Evolutionary conservation across 2,113 vertebrate genomes (phyloP), one percentile per base, ranked within the genome.

Genomic region (Polypterus bichir): DNA sequence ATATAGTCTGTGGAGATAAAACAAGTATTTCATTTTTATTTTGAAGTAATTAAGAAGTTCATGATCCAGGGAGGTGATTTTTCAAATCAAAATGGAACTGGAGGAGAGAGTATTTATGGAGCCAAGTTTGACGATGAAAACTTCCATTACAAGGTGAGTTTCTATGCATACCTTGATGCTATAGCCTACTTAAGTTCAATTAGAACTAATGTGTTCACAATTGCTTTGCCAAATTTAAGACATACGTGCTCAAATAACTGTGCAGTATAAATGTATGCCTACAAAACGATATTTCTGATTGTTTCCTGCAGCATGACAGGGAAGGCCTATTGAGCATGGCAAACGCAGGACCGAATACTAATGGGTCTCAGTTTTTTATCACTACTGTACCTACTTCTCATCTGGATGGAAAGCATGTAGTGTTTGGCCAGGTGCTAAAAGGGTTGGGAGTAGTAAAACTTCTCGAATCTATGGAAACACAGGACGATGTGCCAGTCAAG

Each of bases 71-170:
- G 92, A 73, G 94, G 96, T 54, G 94, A 99, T 72, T 97, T 99
- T 80, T 98, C 93, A 61, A 92, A 97, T 81, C 92, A 97, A 48
- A 88, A 97, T 64, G 96, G 94, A 70, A 98, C 93, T 4, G 94
- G 94, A 61, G 94, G 96, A 66, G 96, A 98, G 86, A 97, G 96
- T 76, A 97, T 98, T 77, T 99, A 98, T 11, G 94, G 94, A 68
- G 94, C 93, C 76, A 98, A 97, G 81, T 99, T 98, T 81, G 94
- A 96, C 79, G 94, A 97, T 70, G 94, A 98, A 81, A 97, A 94
- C 81, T 98, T 98, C 57, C 74, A 97, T 77, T 98, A 97, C 65
- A 88, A 91, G 89, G 94, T 98, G 84, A 72, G 64, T 9, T 5
- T 9, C 44, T 47, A 10, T 8, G n/a, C 5, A 56, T 27, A 27